Evolutionary conservation across 2,797 vertebrate genomes (phyloP).

Genomic region (Macropus fuliginosus): DNA sequence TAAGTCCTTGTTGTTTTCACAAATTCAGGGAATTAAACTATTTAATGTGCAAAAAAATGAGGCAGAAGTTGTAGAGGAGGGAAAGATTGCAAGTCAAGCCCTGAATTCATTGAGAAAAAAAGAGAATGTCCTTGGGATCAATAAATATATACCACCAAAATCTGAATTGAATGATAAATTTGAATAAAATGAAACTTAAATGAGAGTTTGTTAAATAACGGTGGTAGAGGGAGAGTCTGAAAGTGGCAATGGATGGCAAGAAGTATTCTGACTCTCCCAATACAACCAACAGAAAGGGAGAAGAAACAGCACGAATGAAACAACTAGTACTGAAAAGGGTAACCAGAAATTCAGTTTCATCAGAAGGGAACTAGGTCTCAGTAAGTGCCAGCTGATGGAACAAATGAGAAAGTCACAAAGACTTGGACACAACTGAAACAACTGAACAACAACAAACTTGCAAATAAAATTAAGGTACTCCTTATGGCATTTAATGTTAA

Average conservation of each 20-base stretch:
- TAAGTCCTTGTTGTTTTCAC: constrained; percentile 29
- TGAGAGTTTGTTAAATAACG: neutral
- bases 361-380: neutral
- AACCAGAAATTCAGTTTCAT: neutral
- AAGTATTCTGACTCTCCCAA: neutral
- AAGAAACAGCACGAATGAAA: neutral
- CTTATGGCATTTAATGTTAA: no score
- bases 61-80: neutral
- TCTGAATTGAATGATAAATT: neutral
- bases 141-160: neutral
- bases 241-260: neutral
- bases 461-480: no score
- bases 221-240: neutral
- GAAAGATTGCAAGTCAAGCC: neutral
- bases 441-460: no score
- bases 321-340: neutral
- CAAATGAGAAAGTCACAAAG: neutral
- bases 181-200: neutral
- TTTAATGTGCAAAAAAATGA: neutral
- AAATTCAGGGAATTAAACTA: neutral
- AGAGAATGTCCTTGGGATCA: neutral
- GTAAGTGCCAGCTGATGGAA: neutral
- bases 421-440: no score
- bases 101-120: neutral
- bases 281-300: neutral